phyloP scores from a whole-genome alignment of 2,113 vertebrate species.

The Mus spicilegus region DNA sequence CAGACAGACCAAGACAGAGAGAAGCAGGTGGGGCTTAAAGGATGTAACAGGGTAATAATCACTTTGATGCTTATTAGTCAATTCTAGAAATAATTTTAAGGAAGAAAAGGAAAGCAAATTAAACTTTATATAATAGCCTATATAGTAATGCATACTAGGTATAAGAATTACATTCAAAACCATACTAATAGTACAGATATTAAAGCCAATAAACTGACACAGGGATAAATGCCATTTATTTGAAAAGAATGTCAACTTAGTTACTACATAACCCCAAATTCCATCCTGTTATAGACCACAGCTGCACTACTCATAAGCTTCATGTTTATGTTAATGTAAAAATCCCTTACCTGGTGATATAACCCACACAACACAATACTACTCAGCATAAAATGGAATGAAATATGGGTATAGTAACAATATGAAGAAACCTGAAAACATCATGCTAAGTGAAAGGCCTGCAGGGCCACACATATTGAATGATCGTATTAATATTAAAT shows the following conservation, averaged over 20 bases:
- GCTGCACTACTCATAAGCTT: neutral
- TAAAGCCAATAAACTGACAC: neutral
- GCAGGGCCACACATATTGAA: neutral
- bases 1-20: neutral
- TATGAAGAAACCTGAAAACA: conserved; percentile 9
- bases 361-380: neutral
- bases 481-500: neutral
- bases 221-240: conserved; percentile 33
- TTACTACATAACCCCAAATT: conserved; percentile 1
- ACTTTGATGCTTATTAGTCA: neutral
- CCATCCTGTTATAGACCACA: neutral
- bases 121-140: neutral
- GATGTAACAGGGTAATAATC: neutral
- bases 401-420: neutral
- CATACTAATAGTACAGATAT: neutral
- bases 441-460: neutral
- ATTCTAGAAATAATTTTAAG: conserved; percentile 25
- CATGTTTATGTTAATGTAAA: neutral
- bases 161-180: conserved; percentile 48
- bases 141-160: neutral
- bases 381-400: neutral
- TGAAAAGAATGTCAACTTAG: conserved; percentile 51
- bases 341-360: neutral
- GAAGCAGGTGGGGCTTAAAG: neutral
- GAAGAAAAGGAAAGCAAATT: conserved; percentile 5